Percentiles rank a stretch among this genome's conserved stretches.
phyloP scores from a whole-genome alignment of 2,797 vertebrate species.

The Pampus argenteus region DNA sequence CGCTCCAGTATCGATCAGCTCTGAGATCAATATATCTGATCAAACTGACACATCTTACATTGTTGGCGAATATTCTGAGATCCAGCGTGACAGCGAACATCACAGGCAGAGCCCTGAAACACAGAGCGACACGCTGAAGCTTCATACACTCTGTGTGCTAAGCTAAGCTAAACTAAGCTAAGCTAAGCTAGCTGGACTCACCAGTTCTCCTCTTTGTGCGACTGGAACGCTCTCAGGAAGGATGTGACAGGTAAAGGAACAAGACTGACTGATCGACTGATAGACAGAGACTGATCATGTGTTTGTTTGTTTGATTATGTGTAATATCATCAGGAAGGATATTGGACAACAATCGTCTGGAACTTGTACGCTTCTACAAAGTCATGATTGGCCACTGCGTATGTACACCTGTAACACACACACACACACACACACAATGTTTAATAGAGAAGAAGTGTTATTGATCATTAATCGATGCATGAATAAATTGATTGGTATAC shows the following conservation, averaged over 20 bases:
- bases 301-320: neutral
- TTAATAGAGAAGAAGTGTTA: neutral
- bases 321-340: constrained; percentile 85
- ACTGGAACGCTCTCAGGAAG: constrained; percentile 94
- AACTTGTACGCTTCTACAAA: constrained; percentile 97
- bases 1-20: neutral
- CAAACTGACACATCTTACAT: constrained; percentile 82
- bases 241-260: constrained; percentile 88
- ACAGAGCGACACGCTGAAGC: constrained; percentile 15
- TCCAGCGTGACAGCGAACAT: constrained; percentile 96
- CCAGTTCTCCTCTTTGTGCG: constrained; percentile 99
- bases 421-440: neutral
- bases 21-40: neutral
- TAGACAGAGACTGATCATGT: neutral
- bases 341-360: constrained; percentile 97
- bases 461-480: neutral
- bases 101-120: constrained; percentile 91
- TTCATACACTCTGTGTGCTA: neutral
- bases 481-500: constrained; percentile 68
- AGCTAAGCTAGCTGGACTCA: constrained; percentile 72
- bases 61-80: constrained; percentile 96
- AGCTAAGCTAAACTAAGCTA: neutral
- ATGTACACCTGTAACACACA: constrained; percentile 89
- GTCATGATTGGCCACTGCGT: constrained; percentile 94
- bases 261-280: neutral